Conservation (phyloP, 2,797 vertebrate genomes). For the Crocodylus rhombifer region DNA sequence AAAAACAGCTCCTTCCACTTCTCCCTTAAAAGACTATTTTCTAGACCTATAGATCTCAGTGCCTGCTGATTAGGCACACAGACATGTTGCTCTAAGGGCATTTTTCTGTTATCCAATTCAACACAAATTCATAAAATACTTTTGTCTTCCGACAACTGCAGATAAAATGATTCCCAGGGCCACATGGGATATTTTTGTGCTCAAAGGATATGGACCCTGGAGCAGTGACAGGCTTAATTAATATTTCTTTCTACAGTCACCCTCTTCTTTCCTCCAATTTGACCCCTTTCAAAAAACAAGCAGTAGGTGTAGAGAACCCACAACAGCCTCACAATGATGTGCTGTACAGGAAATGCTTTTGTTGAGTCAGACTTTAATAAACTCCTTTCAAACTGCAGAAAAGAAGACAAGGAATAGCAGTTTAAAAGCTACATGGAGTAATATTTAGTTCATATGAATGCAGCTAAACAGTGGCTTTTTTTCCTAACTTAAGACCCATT, state of each 20-base stretch:
- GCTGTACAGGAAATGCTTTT: background rate
- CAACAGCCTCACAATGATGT: background rate
- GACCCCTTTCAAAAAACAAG: conserved; percentile 46
- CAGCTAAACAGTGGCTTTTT: background rate
- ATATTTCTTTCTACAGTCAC: conserved; percentile 22
- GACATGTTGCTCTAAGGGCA: background rate
- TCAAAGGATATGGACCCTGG: background rate
- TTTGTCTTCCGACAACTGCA: background rate
- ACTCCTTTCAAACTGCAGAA: background rate
- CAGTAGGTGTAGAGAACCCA: conserved; percentile 23
- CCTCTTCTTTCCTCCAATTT: conserved; percentile 4
- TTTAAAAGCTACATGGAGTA: conserved; percentile 13
- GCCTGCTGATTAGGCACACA: background rate
- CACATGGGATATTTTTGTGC: background rate
- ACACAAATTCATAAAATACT: background rate
- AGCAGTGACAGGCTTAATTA: conserved; percentile 54
- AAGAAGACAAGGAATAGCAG: background rate
- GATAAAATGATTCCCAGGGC: background rate
- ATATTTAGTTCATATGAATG: background rate
- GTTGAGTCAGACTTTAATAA: conserved; percentile 16
- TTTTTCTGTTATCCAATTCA: background rate
- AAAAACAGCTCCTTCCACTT: background rate
- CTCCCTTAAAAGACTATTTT: background rate
- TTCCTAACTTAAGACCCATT: background rate
- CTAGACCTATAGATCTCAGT: background rate